A percentile compares a stretch with the other conserved stretches of the same genome.
Evolutionary conservation across 1,140 invertebrate species (phyloP).

Genomic region (Bombus cullumanus): DNA sequence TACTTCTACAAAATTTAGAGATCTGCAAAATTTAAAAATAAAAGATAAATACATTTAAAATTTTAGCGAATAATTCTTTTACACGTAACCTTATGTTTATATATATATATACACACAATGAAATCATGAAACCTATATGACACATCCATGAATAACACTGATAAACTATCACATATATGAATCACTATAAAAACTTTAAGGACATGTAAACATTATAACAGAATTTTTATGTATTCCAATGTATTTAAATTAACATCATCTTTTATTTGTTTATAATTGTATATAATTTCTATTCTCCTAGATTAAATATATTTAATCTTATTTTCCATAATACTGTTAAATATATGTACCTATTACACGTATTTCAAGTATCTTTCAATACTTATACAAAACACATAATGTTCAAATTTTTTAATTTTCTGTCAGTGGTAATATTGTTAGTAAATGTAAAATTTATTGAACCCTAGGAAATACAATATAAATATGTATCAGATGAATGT

Average conservation of each 20-base stretch:
- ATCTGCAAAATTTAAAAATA: background rate
- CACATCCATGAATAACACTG: background rate
- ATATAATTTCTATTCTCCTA: too few species aligned
- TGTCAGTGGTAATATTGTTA: constrained; percentile 6
- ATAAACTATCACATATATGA: background rate
- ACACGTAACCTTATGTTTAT: background rate
- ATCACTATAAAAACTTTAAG: background rate
- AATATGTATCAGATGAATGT: background rate
- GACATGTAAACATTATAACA: too few species aligned
- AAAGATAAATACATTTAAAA: background rate
- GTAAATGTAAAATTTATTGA: background rate
- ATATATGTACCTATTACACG: background rate
- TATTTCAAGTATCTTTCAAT: background rate
- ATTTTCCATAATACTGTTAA: background rate
- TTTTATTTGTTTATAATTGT: background rate
- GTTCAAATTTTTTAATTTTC: background rate
- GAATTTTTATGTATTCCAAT: background rate
- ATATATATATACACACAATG: background rate
- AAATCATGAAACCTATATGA: background rate
- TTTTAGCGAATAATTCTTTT: background rate
- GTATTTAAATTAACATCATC: background rate
- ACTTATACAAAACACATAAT: background rate
- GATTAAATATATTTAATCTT: background rate
- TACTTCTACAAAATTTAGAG: background rate
- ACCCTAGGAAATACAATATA: background rate